Evolutionary conservation across 2,888 invertebrate genomes (phyloP), one percentile per base, ranked within the genome.

Genomic region (Trypoxylon attenuatum): DNA sequence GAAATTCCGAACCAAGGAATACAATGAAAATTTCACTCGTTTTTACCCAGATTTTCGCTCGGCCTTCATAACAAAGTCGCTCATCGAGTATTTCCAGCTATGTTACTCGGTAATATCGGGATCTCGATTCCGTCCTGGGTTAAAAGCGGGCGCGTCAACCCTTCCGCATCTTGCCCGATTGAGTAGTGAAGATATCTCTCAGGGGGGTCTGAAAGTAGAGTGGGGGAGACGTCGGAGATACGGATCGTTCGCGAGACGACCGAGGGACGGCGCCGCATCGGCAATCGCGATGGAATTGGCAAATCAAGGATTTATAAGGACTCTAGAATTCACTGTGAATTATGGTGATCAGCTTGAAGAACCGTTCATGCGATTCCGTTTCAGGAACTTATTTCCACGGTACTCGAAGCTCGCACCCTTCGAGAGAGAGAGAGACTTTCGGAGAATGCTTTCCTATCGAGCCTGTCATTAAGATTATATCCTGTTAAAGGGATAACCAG

Each of bases 1-100:
- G 19, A 22, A 18, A 38, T 33, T 38, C 33, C 18, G 52, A 33
- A 22, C 49, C 21, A 57, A 51, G 62, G 60, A 55, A 62, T 63
- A 52, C 53, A 54, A 68, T 66, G 54, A 46, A 74, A 73, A 73
- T 73, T 67, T n/a, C n/a, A n/a, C n/a, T n/a, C n/a, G n/a, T n/a
- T n/a, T n/a, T n/a, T n/a, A n/a, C n/a, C 60, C 61, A 54, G 57
- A 45, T 57, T 65, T 19, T 29, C 22, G 22, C 25, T 3, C 27
- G 57, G 29, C 25, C 47, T 61, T 43, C 55, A 27, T 50, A 57
- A 55, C 54, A 41, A 53, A 56, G 29, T 59, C 33, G 5, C 27
- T 27, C 49, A 15, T 57, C 39, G 56, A 41, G 45, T 25, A n/a
- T 46, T n/a, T n/a, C n/a, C n/a, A n/a, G n/a, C n/a, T n/a, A n/a